Base-by-base conservation (phyloP, 2,797 vertebrate genomes). In the Schizothorax lantsangensis region DNA sequence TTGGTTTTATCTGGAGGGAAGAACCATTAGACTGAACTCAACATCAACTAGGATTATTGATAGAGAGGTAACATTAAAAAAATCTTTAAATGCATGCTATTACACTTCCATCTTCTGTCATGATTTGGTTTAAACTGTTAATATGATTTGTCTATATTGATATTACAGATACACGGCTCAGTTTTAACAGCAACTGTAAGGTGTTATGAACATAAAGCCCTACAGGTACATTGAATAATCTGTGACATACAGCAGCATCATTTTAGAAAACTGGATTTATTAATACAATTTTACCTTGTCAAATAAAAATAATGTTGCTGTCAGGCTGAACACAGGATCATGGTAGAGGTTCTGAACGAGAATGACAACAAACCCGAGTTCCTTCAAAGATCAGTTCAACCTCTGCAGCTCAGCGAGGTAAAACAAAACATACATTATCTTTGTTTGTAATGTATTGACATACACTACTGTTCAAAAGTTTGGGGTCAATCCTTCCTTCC, bases 1-100 rank as follows among this genome's bases (percentile, higher is more conserved):
- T 3, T 97, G 96, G 97, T 96, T 97, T 92, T 96, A 94, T 90
- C 87, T 97, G 91, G 96, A 97, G 0, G 94, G 94, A 0, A 93
- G 91, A 87, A 93, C 92, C 59, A 91, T 97, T 33, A 92, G 95
- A 78, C 91, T 98, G 75, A 96, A 96, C 78, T 77, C 93, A 8
- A 94, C 96, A 1, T 79, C 89, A 2, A 94, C 93, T n/a, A 93
- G 91, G 71, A 83, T 91, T 26, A 93, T 97, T 73, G 96, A 96
- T 91, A 90, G 95, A 5, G 96, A 97, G 95, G 95, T 96, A 93
- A 90, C 15, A 9, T 43, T 6, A 23, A 45, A 12, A 8, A 5
- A 1, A 30, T 69, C 9, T 6, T 19, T 43, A 6, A 26, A 54
- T 21, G 1, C 2, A 30, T 59, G 9, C 23, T 6, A 19, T 10